Percentiles rank a stretch among this genome's conserved stretches.
These are phyloP conservation scores for Eolophus roseicapilla DNA, from an alignment of 2,113 vertebrate species.

Conservation along the genomic window DNA sequence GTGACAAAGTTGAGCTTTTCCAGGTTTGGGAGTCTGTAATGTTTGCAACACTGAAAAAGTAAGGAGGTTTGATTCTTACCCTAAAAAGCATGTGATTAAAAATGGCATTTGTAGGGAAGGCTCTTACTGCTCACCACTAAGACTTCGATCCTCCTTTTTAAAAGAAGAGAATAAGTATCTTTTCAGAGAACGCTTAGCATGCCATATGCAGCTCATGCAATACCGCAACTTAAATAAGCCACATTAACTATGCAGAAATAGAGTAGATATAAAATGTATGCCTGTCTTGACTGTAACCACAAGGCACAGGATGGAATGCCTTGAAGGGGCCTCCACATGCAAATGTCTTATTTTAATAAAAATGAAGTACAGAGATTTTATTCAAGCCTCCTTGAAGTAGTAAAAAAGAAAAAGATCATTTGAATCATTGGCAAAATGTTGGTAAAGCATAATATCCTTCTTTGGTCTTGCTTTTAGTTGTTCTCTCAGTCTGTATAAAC, in stretches of 20 bases:
- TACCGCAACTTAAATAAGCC: not conserved
- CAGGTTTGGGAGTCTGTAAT: not conserved
- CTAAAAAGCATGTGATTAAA: not conserved
- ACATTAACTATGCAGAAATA: not conserved
- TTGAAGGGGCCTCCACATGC: not conserved
- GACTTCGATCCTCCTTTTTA: not conserved
- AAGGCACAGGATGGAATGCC: not conserved
- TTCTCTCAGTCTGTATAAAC: not conserved
- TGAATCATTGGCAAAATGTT: not conserved
- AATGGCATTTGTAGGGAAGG: not conserved
- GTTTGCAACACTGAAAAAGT: not conserved
- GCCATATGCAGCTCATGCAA: not conserved
- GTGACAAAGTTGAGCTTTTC: not conserved
- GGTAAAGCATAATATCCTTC: not conserved
- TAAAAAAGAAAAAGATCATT: not conserved
- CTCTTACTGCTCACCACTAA: not conserved
- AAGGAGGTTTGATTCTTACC: not conserved
- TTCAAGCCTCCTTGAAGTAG: not conserved
- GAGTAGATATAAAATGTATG: not conserved
- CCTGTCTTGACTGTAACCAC: not conserved
- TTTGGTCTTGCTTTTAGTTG: not conserved
- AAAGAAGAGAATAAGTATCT: not conserved
- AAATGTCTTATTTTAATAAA: not conserved
- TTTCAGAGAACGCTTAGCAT: not conserved
- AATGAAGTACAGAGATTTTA: not conserved